Conservation (phyloP, 2,113 vertebrate species). For the Phoenicopterus ruber region DNA sequence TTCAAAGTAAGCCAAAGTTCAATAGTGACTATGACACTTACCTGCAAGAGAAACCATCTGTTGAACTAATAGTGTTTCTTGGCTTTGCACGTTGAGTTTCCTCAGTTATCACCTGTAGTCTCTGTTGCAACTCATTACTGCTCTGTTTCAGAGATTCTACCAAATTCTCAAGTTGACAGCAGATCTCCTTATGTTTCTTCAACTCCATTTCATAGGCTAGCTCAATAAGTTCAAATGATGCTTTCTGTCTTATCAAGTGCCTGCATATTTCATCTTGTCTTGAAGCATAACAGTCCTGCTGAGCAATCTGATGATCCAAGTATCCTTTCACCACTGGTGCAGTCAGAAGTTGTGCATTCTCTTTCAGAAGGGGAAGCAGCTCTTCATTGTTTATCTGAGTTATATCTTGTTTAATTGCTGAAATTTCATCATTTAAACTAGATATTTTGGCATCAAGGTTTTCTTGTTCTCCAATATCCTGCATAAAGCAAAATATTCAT, state of each 20-base stretch:
- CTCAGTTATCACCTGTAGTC: conserved; percentile 72
- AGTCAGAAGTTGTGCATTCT: conserved; percentile 79
- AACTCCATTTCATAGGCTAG: conserved; percentile 84
- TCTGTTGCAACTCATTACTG: conserved; percentile 43
- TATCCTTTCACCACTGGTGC: conserved; percentile 82
- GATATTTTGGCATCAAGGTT: conserved; percentile 69
- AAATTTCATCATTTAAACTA: conserved; percentile 75
- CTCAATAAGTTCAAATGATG: conserved; percentile 86
- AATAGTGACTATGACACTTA: not conserved
- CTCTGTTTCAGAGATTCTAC: conserved; percentile 69
- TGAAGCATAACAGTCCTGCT: conserved; percentile 77
- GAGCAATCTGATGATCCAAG: conserved; percentile 81
- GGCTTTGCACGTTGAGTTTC: conserved; percentile 59
- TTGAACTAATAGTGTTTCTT: conserved; percentile 75
- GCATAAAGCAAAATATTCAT: conserved; percentile 36
- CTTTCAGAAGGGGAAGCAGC: conserved; percentile 77
- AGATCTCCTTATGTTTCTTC: conserved; percentile 69
- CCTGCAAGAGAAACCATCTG: conserved; percentile 82
- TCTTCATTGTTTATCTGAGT: conserved; percentile 72
- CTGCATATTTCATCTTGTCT: conserved; percentile 82
- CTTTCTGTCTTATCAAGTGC: conserved; percentile 86
- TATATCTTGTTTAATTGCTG: conserved; percentile 77
- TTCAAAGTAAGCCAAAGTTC: not conserved
- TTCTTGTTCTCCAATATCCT: conserved; percentile 65
- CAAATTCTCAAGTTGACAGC: conserved; percentile 72